phyloP scores from a whole-genome alignment of 1,140 invertebrate genomes.

The Spodoptera litura region DNA sequence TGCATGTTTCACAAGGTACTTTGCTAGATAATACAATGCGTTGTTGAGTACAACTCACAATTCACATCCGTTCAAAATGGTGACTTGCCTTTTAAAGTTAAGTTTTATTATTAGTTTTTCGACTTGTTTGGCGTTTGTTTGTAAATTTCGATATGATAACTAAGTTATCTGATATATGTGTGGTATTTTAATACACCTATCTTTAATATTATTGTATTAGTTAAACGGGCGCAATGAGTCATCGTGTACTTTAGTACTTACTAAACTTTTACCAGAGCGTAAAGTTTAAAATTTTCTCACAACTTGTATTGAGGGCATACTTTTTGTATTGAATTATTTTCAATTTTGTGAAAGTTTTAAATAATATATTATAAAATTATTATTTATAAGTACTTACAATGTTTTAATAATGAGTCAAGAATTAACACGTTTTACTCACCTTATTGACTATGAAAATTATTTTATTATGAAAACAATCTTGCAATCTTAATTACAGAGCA shows the following conservation, averaged over 20 bases:
- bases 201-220: constrained; percentile 17
- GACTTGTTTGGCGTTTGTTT: constrained; percentile 32
- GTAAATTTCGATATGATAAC: constrained; percentile 37
- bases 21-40: constrained; percentile 75
- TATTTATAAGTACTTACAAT: too few relatives aligned
- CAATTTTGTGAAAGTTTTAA: background rate
- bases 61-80: constrained; percentile 87
- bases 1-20: constrained; percentile 61
- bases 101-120: constrained; percentile 52
- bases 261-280: constrained; percentile 37
- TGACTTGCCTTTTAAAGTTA: constrained; percentile 84
- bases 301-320: background rate
- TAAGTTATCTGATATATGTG: constrained; percentile 9
- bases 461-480: background rate
- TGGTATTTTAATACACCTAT: constrained; percentile 8
- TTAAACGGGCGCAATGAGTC: constrained; percentile 48
- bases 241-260: constrained; percentile 39
- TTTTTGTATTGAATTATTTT: background rate
- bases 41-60: constrained; percentile 80
- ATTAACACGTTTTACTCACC: background rate
- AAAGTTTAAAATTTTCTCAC: constrained; percentile 20
- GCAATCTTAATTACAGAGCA: background rate
- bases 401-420: background rate
- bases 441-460: background rate
- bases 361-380: background rate